A percentile compares a stretch with the other conserved stretches of the same genome.
Conservation (phyloP, 2,888 invertebrate genomes). For the Cancer borealis region DNA sequence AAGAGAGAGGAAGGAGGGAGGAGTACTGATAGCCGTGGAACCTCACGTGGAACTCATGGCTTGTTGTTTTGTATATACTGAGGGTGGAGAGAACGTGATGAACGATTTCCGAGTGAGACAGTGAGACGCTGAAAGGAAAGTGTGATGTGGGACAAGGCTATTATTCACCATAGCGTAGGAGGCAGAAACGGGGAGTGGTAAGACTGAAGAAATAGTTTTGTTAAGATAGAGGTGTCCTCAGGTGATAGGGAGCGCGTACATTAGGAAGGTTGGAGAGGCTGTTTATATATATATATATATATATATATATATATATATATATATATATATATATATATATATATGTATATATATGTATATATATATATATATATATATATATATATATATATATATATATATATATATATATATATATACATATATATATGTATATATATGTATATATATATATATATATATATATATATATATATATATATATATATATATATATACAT, state of each 20-base stretch:
- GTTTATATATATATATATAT: not conserved
- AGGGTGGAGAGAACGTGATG: not conserved
- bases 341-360: too few relatives aligned
- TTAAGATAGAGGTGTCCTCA: not conserved
- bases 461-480: too few relatives aligned
- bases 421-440: too few relatives aligned
- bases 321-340: too few relatives aligned
- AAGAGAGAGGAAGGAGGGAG: not conserved
- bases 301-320: constrained; percentile 9
- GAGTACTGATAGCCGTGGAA: not conserved
- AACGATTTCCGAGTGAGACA: not conserved
- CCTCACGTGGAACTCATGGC: not conserved
- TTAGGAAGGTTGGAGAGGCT: not conserved
- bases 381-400: too few relatives aligned
- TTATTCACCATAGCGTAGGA: not conserved
- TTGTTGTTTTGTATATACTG: not conserved
- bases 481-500: too few relatives aligned
- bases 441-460: too few relatives aligned
- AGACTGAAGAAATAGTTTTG: not conserved
- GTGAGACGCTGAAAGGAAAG: not conserved
- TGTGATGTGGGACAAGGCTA: constrained; percentile 41
- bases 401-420: too few relatives aligned
- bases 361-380: too few relatives aligned
- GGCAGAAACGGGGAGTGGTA: not conserved
- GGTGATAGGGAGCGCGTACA: not conserved